These are phyloP conservation scores for Boloria euphrosyne DNA, from an alignment of 2,888 invertebrate species.

Conservation along the genomic window DNA sequence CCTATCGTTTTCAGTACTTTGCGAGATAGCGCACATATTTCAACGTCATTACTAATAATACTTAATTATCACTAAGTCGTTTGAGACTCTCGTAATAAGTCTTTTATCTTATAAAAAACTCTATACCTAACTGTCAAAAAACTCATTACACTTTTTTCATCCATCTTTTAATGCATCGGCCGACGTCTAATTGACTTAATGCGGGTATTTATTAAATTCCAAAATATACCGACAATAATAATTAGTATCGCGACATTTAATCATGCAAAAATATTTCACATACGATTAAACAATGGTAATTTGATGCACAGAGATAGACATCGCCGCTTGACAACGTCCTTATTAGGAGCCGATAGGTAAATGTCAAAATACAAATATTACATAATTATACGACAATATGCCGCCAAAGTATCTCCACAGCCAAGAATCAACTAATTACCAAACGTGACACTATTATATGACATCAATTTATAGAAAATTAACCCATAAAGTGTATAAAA, in stretches of 20 bases:
- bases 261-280: slow-evolving; percentile 27
- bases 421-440: slow-evolving; percentile 10
- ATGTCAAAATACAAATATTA: slow-evolving; percentile 25
- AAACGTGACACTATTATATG: slow-evolving; percentile 24
- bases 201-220: slow-evolving; percentile 9
- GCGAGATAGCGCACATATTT: not conserved
- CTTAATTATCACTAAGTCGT: not conserved
- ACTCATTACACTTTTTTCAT: slow-evolving; percentile 20
- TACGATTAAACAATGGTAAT: slow-evolving; percentile 24
- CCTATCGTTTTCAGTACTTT: no score
- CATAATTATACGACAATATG: slow-evolving; percentile 10
- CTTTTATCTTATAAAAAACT: no score
- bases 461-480: not conserved
- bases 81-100: not conserved
- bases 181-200: slow-evolving; percentile 17
- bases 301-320: slow-evolving; percentile 20
- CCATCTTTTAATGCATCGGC: slow-evolving; percentile 4
- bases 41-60: not conserved
- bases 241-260: slow-evolving; percentile 29
- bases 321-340: slow-evolving; percentile 19
- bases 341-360: slow-evolving; percentile 19
- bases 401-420: slow-evolving; percentile 13
- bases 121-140: not conserved
- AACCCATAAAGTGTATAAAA: not conserved
- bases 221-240: slow-evolving; percentile 24